Base-by-base conservation (phyloP, 2,797 vertebrate genomes). In the Falco rusticolus region DNA sequence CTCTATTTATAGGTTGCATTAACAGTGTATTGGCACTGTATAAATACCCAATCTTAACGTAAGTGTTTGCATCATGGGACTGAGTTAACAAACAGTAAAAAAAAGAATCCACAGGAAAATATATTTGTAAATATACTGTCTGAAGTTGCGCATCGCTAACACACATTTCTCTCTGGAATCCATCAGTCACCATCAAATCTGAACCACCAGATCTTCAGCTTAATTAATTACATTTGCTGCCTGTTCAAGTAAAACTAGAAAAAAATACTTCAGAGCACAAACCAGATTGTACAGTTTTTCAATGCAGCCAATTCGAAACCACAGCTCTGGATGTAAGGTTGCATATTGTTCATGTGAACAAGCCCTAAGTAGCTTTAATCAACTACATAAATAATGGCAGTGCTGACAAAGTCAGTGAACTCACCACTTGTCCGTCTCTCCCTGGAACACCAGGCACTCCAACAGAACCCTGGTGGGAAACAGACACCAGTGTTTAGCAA, bases 341-440 rank as follows among this genome's bases (percentile, higher is more conserved):
- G 60, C 45, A 31, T 37, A 34, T 9, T 87, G 75, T 34, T 90
- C 29, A 57, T 4, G 33, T 51, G 92, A 87, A 80, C 45, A 43
- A 90, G 60, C 5, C n/a, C 16, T 33, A 59, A 84, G 60, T 43
- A 81, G 31, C 41, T 95, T 89, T 77, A 94, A 84, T 77, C 70
- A 79, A 37, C 24, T 24, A 70, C 29, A 51, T 85, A 89, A 93
- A 93, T 71, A 91, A 87, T 7, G 45, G 47, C 64, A 87, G 37
- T 45, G 41, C 53, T 93, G 81, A 94, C 63, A 57, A 83, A 95
- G 39, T 88, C 60, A 43, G 65, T 70, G 26, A 97, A 93, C 98
- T 99, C 97, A 99, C 99, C 99, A 99, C 99, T 92, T 98, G 98
- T 93, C 99, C 99, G 12, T 99, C 98, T 85, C 97, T 97, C 93